Evolutionary conservation across 1,140 invertebrate species (phyloP).

Genomic region (Brachionus manjavacas): DNA sequence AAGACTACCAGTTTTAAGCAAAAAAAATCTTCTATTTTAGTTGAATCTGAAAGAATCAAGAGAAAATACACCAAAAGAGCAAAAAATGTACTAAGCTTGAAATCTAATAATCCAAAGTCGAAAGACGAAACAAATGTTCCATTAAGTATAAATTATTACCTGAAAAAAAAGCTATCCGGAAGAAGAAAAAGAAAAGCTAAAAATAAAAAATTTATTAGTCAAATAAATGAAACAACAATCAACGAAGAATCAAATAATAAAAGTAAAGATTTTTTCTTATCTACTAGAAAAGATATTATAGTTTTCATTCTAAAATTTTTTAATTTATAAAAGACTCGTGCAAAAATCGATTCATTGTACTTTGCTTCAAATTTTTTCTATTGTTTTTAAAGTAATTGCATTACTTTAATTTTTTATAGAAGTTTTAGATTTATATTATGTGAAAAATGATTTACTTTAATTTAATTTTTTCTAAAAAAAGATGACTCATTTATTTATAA

Average conservation of each 20-base stretch:
- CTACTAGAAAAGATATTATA: too few species aligned
- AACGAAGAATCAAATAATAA: background rate
- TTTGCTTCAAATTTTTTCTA: too few species aligned
- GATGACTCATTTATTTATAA: too few species aligned
- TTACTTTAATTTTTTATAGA: too few species aligned
- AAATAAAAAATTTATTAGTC: constrained; percentile 20
- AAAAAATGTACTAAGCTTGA: background rate
- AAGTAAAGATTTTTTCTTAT: background rate
- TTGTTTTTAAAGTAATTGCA: too few species aligned
- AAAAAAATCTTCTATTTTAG: background rate
- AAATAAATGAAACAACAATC: background rate
- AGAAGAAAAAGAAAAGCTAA: background rate
- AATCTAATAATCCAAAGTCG: background rate
- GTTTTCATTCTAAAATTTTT: too few species aligned
- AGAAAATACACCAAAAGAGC: background rate
- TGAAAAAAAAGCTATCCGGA: background rate
- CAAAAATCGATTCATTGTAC: too few species aligned
- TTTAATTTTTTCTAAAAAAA: too few species aligned
- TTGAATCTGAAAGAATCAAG: background rate
- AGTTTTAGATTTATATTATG: too few species aligned
- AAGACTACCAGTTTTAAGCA: background rate
- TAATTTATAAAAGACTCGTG: too few species aligned
- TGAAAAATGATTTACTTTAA: too few species aligned
- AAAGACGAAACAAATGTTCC: background rate
- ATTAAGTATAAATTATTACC: background rate